Evolutionary conservation across 2,797 vertebrate genomes (phyloP), one percentile per base, ranked within the genome.

Genomic region (Gobionotothen gibberifrons): DNA sequence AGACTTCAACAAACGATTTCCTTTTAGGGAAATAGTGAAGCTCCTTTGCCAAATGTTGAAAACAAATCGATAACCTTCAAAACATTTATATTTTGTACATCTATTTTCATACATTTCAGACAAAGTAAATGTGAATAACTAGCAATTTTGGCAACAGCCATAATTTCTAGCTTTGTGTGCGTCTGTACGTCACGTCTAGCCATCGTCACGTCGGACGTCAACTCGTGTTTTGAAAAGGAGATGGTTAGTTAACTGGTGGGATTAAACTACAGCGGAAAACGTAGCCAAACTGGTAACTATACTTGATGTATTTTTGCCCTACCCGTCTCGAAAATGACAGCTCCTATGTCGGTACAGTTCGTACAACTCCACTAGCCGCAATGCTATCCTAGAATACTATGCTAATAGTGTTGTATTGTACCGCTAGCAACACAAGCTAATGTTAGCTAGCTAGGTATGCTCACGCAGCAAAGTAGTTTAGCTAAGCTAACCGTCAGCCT

Each of bases 151-250:
- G 4, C 22, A 51, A 9, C 1, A 21, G 14, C 12, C 42, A 1
- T 16, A 2, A 40, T 52, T 17, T 55, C 4, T 14, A 14, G 21
- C 10, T 54, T 42, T 54, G n/a, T 8, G 4, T 78, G 49, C 84
- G 86, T 84, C 59, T 78, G 0, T 10, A 84, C 88, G 89, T 89
- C 65, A 53, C 22, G 21, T 19, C 55, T 36, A 79, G 76, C 74
- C 51, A 70, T 64, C 74, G 71, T 74, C 53, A 87, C 86, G 82
- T 80, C 4, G 51, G 10, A 89, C 89, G 89, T 91, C 87, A 91
- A 56, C 47, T 53, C 42, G 63, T 91, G 87, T 91, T 92, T 93
- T 93, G 90, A 92, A 91, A 91, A 79, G 89, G 81, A 83, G 82
- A 85, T 81, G 78, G 60, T 77, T 87, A 79, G 84, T 72, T 87